Base-by-base conservation (phyloP, 2,113 vertebrate genomes). In the Falco punctatus region DNA sequence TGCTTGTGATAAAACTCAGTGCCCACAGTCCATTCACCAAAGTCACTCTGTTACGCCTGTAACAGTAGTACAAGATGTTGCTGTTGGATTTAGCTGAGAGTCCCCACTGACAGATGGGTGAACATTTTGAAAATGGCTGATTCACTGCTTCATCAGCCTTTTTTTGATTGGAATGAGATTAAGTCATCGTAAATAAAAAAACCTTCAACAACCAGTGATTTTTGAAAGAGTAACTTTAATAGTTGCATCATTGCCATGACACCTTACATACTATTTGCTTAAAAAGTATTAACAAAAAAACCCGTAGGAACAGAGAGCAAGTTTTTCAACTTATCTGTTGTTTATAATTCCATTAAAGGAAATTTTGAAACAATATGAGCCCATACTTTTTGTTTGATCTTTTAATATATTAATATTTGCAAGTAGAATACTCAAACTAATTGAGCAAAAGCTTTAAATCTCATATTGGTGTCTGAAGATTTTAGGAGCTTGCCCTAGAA, bases 361-460 rank as follows among this genome's bases (percentile, higher is more conserved):
- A 35, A 44, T 64, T 86, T 18, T 57, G 28, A 44, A 69, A 48
- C 26, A 72, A 30, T 20, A 24, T 30, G 13, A 84, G 32, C 19
- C 15, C n/a, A n/a, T 12, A 26, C 1, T 46, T 89, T 73, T 64
- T 75, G 32, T 72, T 61, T 42, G 18, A 57, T 90, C 46, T 81
- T 90, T 69, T 61, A 67, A 85, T 55, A 44, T 46, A 62, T 61
- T 95, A 72, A 57, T 67, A 85, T 75, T 72, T 95, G 17, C 57
- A 88, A 81, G 48, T 20, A 48, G 44, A 66, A 38, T 67, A 81
- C 13, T 74, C 51, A 73, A 94, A 93, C 27, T 85, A 72, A 67
- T 17, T 49, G 59, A 86, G 74, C 42, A 79, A 92, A 95, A 92
- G 44, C 30, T 80, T 92, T 86, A 78, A 69, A 81, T 64, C 71